Base-by-base conservation (phyloP, 1,140 invertebrate species). In the Drosophila virilis region DNA sequence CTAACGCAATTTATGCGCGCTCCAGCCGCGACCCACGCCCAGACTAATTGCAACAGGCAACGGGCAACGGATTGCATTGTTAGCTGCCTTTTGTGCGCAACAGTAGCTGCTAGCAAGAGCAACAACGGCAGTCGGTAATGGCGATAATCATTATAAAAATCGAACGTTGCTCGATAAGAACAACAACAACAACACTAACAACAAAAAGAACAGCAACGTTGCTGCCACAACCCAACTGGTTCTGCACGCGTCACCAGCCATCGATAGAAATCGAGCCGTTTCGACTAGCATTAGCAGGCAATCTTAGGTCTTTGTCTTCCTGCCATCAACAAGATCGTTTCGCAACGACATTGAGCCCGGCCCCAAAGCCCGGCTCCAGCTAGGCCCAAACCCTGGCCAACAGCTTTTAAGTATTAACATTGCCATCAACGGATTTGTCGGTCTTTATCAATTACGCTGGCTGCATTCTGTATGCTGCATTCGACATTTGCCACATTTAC, bases 1-100 rank as follows among this genome's bases (percentile, higher is more conserved):
- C 88, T 89, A 91, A 91, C 88, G 89, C 88, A 91, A 91, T 91
- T 91, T 91, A 91, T 91, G 80, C 83, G 69, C 83, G 59, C 57
- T 45, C 17, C 84, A 78, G 77, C 74, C 84, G 76, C 68, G 68
- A 77, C 83, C 84, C 77, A 86, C 84, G 83, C 84, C 83, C 83
- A 83, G 64, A 84, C 77, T 84, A 88, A 88, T 88, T 88, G 83
- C 84, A 77, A 80, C 67, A 65, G 57, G 77, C 72, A 66, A 68
- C 69, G 40, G 43, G 69, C 66, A 71, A 66, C 74, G 48, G 67
- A 58, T 77, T 74, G 81, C 74, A 80, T 78, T 80, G 75, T 70
- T 73, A 60, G 52, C 54, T 50, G 57, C 38, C 73, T 71, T 52
- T 62, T 65, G 35, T 59, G 61, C 54, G 64, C 71, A 61, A 77